Evolutionary conservation across 2,888 invertebrate species (phyloP), one percentile per base, ranked within the genome.

Genomic region (Frankliniella intonsa): DNA sequence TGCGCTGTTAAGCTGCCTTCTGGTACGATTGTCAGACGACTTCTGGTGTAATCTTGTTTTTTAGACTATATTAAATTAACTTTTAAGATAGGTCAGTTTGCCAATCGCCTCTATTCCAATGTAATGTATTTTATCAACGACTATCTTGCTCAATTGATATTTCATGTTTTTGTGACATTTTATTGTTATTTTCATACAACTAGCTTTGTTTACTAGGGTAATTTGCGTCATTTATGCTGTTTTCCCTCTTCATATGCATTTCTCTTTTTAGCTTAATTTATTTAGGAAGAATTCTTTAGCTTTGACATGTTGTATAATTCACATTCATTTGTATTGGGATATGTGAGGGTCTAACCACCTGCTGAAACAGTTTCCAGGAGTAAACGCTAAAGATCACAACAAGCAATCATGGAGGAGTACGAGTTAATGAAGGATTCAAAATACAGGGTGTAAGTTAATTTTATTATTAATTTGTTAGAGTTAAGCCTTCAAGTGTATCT

Each of bases 351-450:
- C 11, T 79, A 12, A 79, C 80, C 38, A 9, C 14, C 9, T 80
- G 80, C 49, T 38, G 19, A 8, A 8, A 80, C n/a, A 10, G 38
- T n/a, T 22, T 80, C 49, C 51, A 38, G n/a, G 22, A 80, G 19
- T 9, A 1, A 38, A 14, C n/a, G 8, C 7, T 17, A 5, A 49
- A 49, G 11, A 80, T 8, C 11, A 90, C 89, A 90, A 84, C 90
- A 90, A 80, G 90, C 92, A 83, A 90, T 91, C 76, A 89, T 92
- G 86, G 95, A 95, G 88, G 95, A 95, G 87, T 94, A 92, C 87
- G 94, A 94, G 87, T 89, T 95, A 79, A 92, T 95, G 90, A 93
- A 92, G 85, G 95, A 95, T 88, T 91, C 94, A 27, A 95, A 95
- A 88, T 95, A 95, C 88, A 90, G 95, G 85, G 92, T 93, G 90